A percentile compares a stretch with the other conserved stretches of the same genome.
These are phyloP conservation scores for Allygus modestus DNA, from an alignment of 2,888 invertebrate species.

Conservation along the genomic window DNA sequence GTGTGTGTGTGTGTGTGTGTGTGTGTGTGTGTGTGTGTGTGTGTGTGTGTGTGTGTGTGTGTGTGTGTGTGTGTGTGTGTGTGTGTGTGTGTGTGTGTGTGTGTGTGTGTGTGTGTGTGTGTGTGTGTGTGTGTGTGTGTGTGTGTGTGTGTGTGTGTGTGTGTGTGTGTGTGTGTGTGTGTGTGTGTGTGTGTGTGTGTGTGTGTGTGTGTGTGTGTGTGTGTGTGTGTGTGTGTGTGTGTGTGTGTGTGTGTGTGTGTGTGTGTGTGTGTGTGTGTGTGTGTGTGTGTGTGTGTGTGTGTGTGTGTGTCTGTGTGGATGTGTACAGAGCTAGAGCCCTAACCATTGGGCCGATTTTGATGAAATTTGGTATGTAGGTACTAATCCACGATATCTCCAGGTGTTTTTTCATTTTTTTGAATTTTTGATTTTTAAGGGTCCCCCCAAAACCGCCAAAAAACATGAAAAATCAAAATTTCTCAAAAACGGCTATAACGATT, in stretches of 20 bases:
- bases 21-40: conserved; percentile 49
- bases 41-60: conserved; percentile 54
- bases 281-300: conserved; percentile 43
- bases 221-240: conserved; percentile 55
- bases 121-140: conserved; percentile 54
- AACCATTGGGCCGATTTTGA: too few species aligned
- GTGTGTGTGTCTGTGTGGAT: too few species aligned
- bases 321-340: too few species aligned
- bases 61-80: conserved; percentile 39
- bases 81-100: conserved; percentile 37
- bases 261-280: conserved; percentile 47
- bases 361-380: too few species aligned
- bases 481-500: too few species aligned
- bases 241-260: conserved; percentile 51
- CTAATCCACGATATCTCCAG: too few species aligned
- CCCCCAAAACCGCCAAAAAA: background rate
- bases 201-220: conserved; percentile 55
- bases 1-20: conserved; percentile 41
- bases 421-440: too few species aligned
- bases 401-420: too few species aligned
- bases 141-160: conserved; percentile 55
- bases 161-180: conserved; percentile 54
- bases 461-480: too few species aligned
- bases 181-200: conserved; percentile 54
- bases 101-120: conserved; percentile 54